These are phyloP conservation scores for Eclectus roratus DNA, from an alignment of 2,113 vertebrate species.

Conservation along the genomic window DNA sequence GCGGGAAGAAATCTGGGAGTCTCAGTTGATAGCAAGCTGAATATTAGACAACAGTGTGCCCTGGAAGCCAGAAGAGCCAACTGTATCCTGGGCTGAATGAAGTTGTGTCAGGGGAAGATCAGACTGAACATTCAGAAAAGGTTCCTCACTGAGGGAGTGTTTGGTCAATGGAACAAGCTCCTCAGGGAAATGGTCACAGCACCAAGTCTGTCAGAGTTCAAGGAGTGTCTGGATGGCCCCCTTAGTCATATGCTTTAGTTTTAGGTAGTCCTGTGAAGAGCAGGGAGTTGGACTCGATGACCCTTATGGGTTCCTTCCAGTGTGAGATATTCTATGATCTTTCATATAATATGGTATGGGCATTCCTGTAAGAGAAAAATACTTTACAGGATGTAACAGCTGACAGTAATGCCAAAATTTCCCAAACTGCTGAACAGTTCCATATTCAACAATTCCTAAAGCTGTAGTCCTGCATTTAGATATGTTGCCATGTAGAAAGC, in stretches of 20 bases:
- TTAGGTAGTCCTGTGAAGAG: neutral
- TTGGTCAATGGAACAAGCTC: neutral
- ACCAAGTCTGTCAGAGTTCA: neutral
- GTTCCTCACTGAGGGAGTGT: neutral
- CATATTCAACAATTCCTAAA: neutral
- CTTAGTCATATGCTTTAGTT: neutral
- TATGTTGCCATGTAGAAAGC: neutral
- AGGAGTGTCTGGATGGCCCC: neutral
- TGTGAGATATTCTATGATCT: neutral
- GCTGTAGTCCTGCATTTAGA: neutral
- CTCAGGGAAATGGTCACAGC: neutral
- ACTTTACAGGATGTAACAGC: neutral
- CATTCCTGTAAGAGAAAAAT: neutral
- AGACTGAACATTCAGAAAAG: neutral
- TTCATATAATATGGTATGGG: neutral
- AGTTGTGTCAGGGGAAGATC: neutral
- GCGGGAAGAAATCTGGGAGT: rapidly evolving
- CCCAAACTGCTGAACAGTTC: neutral
- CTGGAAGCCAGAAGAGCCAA: neutral
- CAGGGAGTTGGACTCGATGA: neutral
- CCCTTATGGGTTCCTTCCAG: neutral
- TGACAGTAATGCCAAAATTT: neutral
- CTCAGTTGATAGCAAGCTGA: neutral
- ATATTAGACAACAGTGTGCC: neutral
- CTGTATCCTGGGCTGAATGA: neutral